Evolutionary conservation across 2,888 invertebrate genomes (phyloP), one percentile per base, ranked within the genome.

Genomic region (Erebia epiphron): DNA sequence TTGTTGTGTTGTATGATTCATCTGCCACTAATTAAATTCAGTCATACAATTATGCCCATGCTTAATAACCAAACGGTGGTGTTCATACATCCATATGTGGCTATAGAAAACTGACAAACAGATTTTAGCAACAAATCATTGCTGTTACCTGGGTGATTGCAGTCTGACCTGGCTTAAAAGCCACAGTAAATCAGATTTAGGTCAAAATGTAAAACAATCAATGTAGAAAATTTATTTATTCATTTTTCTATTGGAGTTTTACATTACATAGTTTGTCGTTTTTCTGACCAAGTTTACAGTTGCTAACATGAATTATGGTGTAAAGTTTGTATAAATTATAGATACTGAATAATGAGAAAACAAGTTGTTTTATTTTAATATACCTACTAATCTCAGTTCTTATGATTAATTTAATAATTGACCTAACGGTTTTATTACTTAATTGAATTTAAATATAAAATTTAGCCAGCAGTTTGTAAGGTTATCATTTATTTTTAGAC

Each of bases 171-270:
- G 21, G 11, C 56, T 21, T 21, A 3, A 18, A 8, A 4, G 0
- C 35, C 35, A 5, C 35, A 35, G 7, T 35, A 5, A 35, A 5
- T 35, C 7, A 35, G 35, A 35, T 58, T 43, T n/a, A 43, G 46
- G 61, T 18, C 5, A 18, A 46, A 26, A 18, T 62, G 18, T 21
- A 74, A 69, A 65, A 73, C 69, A 69, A 68, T 70, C 71, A 77
- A 35, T 77, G 68, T 67, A 75, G 79, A 80, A 82, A 83, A 79
- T 80, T 88, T 83, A 85, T 86, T 82, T 67, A 71, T 69, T 82
- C 85, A 80, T 76, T 85, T 82, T 85, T 83, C 78, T 74, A 68
- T 69, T 67, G 72, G 70, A 70, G 72, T 68, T 58, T 71, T 73
- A 77, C 71, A 69, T 54, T 9, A 35, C 35, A 35, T 35, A 43